Conservation (phyloP, 2,888 invertebrate genomes). For the Liopterus haemorrhoidalis region DNA sequence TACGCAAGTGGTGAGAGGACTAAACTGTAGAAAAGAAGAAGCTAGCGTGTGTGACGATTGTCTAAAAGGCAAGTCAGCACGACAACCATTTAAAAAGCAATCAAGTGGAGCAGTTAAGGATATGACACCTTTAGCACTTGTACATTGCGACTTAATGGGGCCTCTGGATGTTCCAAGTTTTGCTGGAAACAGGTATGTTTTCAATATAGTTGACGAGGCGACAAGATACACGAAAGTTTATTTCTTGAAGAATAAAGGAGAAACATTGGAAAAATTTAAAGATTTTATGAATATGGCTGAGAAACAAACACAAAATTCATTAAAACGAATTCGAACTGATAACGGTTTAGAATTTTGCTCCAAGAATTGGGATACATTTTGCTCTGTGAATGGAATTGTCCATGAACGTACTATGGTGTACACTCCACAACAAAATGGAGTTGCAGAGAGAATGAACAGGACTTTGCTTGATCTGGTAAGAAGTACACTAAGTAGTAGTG, state of each 20-base stretch:
- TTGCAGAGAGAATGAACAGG: conserved; percentile 9
- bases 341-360: conserved; percentile 16
- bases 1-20: no score
- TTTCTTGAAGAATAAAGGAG: neutral
- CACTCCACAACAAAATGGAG: conserved; percentile 15
- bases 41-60: conserved; percentile 23
- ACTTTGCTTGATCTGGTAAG: conserved; percentile 15
- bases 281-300: neutral
- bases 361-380: conserved; percentile 10
- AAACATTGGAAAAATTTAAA: neutral
- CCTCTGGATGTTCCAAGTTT: neutral
- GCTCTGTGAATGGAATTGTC: neutral
- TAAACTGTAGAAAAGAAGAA: no score
- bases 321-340: conserved; percentile 8
- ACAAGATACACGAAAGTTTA: neutral
- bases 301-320: conserved; percentile 4
- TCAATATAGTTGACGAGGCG: neutral
- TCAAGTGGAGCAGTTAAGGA: neutral
- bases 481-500: neutral
- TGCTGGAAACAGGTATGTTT: neutral
- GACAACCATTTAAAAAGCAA: conserved; percentile 20
- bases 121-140: neutral
- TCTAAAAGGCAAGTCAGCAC: conserved; percentile 22
- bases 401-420: conserved; percentile 12
- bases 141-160: conserved; percentile 1